Conservation (phyloP, 1,140 invertebrate species). For the Drosophila saltans region DNA sequence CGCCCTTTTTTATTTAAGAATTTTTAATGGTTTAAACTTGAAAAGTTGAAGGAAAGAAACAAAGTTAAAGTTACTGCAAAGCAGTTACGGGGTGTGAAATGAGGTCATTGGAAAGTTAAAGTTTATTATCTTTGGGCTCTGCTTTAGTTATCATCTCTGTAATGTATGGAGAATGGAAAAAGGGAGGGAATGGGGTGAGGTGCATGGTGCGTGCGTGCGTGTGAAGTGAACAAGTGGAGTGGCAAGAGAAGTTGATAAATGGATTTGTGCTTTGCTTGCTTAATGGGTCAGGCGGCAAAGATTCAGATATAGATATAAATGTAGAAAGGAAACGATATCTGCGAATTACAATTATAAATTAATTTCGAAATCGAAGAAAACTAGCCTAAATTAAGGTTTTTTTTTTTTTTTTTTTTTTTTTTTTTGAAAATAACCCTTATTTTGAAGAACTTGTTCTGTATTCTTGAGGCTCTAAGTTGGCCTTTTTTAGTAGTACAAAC, state of each 20-base stretch:
- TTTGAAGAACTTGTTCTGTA: no score
- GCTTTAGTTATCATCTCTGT: constrained; percentile 29
- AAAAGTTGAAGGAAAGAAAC: constrained; percentile 8
- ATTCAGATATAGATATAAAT: neutral
- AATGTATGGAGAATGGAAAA: neutral
- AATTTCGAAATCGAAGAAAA: no score
- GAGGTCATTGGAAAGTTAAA: constrained; percentile 52
- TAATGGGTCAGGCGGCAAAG: constrained; percentile 11
- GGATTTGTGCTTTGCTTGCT: constrained; percentile 46
- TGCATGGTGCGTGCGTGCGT: constrained; percentile 9
- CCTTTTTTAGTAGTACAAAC: no score
- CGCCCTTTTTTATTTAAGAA: constrained; percentile 4
- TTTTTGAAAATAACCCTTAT: no score
- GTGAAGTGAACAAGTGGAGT: constrained; percentile 24
- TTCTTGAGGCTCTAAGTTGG: no score
- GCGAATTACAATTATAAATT: neutral
- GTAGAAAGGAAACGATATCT: neutral
- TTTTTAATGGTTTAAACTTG: constrained; percentile 21
- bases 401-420: no score
- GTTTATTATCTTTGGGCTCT: constrained; percentile 35
- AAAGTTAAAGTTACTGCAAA: constrained; percentile 11
- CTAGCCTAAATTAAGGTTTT: no score
- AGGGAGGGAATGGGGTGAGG: neutral
- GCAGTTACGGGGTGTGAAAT: constrained; percentile 41
- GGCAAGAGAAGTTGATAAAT: constrained; percentile 45